These are phyloP conservation scores for Philypnodon macrostomus DNA, from an alignment of 2,797 vertebrate species.

Conservation along the genomic window DNA sequence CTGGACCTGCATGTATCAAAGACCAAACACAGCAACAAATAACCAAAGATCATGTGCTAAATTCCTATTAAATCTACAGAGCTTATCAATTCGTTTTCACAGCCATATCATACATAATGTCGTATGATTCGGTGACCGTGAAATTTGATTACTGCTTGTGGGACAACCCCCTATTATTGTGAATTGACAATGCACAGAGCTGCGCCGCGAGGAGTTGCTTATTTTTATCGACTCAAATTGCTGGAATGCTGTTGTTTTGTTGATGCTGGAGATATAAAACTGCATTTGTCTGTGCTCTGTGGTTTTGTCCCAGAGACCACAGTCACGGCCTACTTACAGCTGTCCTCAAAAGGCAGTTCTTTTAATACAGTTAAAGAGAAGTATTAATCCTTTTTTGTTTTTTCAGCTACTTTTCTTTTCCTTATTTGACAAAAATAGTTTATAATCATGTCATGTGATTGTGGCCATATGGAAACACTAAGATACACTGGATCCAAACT, in stretches of 20 bases:
- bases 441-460: slow-evolving; percentile 22
- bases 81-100: not conserved
- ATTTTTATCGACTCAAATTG: not conserved
- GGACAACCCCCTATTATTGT: slow-evolving; percentile 6
- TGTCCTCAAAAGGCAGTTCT: slow-evolving; percentile 42
- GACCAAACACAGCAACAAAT: not conserved
- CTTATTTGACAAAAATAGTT: slow-evolving; percentile 1
- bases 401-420: not conserved
- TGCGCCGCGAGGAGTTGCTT: not conserved
- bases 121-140: slow-evolving; percentile 3
- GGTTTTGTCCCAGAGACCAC: slow-evolving; percentile 29
- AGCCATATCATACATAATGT: not conserved
- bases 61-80: not conserved
- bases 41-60: not conserved
- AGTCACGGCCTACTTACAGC: not conserved
- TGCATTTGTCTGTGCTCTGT: slow-evolving; percentile 4
- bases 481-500: not conserved
- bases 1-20: not conserved
- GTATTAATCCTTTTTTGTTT: too few species aligned
- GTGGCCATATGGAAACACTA: slow-evolving; percentile 19
- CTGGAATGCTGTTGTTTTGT: not conserved
- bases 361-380: too few species aligned
- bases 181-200: slow-evolving; percentile 8
- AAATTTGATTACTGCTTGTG: slow-evolving; percentile 4
- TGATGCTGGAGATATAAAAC: slow-evolving; percentile 17